Evolutionary conservation across 2,797 vertebrate species (phyloP), one percentile per base, ranked within the genome.

Genomic region (Mastacembelus armatus): DNA sequence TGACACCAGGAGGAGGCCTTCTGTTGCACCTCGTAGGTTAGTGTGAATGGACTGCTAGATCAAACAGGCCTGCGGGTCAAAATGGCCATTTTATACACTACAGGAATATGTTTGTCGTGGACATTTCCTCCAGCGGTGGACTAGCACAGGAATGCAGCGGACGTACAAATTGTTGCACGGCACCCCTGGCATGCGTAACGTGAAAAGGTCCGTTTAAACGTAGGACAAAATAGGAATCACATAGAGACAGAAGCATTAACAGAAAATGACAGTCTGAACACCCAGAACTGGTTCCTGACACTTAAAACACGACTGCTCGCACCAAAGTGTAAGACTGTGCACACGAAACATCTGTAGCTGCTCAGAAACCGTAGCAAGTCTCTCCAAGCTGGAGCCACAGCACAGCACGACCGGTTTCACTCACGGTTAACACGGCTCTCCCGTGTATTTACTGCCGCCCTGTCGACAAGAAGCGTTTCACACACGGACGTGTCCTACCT

Each of bases 401-500:
- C 69, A 47, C 47, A 38, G 27, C 66, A 26, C 78, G 33, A 69
- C 39, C 52, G 65, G 26, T 59, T 51, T 73, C 62, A 19, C 30
- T 11, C 2, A 45, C 48, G 36, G 44, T 42, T 32, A 22, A 6
- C 72, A 0, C 71, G 51, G 59, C 39, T 33, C 29, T 32, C 26
- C 15, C 49, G 33, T 48, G 67, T 58, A 36, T 77, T 62, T 45
- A 50, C 60, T 1, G 70, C 65, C 44, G 52, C 58, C 44, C 42
- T 6, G 71, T 57, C 57, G 62, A 75, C 66, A 54, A 19, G 7
- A n/a, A 32, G 39, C 51, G 39, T 2, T 4, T 35, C 52, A n/a
- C 29, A 9, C 5, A 7, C 19, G n/a, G 7, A 2, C 24, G n/a
- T 8, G 0, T 78, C 87, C 59, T 94, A 97, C 97, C 97, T 98